Conservation (phyloP, 2,113 vertebrate genomes). For the Nerophis lumbriciformis region DNA sequence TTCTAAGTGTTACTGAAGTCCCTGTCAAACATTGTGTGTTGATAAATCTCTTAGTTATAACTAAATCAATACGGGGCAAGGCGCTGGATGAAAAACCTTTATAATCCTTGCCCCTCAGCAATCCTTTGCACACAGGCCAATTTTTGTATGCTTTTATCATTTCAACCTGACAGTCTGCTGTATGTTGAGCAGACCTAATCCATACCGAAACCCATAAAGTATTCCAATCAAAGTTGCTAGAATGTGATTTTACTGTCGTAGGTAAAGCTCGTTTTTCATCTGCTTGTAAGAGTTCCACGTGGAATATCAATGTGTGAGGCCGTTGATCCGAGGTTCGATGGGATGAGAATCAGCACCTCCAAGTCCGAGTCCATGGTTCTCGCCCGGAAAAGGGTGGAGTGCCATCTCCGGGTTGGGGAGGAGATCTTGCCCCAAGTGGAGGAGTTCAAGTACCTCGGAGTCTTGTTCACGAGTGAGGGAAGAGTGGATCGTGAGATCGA, state of each 20-base stretch:
- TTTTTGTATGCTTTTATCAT: conserved; percentile 67
- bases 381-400: no score
- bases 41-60: conserved; percentile 69
- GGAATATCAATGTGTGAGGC: conserved; percentile 52
- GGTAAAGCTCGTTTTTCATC: conserved; percentile 49
- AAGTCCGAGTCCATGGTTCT: no score
- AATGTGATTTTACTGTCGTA: conserved; percentile 48
- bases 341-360: no score
- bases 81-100: conserved; percentile 64
- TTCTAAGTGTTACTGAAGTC: conserved; percentile 63
- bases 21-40: conserved; percentile 68
- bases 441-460: no score
- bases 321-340: no score
- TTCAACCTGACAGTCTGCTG: conserved; percentile 62
- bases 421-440: no score
- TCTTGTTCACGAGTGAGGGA: no score
- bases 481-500: no score
- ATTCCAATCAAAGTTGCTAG: conserved; percentile 54
- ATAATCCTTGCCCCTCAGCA: conserved; percentile 69
- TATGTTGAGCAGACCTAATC: conserved; percentile 57
- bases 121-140: conserved; percentile 58
- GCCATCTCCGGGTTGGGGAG: no score
- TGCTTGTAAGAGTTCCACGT: conserved; percentile 32
- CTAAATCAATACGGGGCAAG: conserved; percentile 64
- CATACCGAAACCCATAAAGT: conserved; percentile 57